These are phyloP conservation scores for Vulpes ferrilata DNA, from an alignment of 2,113 vertebrate genomes.

Conservation along the genomic window DNA sequence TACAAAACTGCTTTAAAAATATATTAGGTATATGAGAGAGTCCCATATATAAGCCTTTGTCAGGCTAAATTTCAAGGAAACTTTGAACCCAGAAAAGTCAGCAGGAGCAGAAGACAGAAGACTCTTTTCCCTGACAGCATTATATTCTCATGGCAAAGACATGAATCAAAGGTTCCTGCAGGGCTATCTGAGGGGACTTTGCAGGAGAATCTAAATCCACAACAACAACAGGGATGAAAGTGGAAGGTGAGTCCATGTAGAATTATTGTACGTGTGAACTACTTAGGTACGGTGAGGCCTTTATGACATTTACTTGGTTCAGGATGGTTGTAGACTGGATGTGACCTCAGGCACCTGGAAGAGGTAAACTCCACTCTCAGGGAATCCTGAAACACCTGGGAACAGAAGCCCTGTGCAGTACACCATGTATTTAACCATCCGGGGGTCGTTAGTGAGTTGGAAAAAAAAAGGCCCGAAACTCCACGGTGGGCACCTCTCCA, in stretches of 20 bases:
- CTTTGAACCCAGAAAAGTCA: not conserved
- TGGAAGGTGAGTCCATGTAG: rapidly evolving
- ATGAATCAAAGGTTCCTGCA: not conserved
- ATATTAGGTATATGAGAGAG: too few species aligned
- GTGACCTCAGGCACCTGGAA: not conserved
- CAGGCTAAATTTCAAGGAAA: not conserved
- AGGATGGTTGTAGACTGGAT: too few species aligned
- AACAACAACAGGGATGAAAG: not conserved
- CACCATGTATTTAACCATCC: too few species aligned
- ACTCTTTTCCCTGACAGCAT: not conserved
- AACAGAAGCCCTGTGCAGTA: too few species aligned
- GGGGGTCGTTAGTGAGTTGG: too few species aligned
- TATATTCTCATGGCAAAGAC: not conserved
- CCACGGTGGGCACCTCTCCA: too few species aligned
- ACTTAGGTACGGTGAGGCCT: not conserved
- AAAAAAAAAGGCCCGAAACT: too few species aligned
- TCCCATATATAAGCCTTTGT: not conserved
- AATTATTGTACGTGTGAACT: not conserved
- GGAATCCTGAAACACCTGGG: too few species aligned
- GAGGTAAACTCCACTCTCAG: too few species aligned
- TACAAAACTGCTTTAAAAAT: too few species aligned
- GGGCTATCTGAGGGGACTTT: not conserved
- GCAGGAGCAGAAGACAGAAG: not conserved
- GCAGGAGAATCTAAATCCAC: not conserved
- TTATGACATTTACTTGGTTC: not conserved